These are phyloP conservation scores for Malaclemys terrapin DNA, from an alignment of 2,113 vertebrate genomes.

Conservation along the genomic window DNA sequence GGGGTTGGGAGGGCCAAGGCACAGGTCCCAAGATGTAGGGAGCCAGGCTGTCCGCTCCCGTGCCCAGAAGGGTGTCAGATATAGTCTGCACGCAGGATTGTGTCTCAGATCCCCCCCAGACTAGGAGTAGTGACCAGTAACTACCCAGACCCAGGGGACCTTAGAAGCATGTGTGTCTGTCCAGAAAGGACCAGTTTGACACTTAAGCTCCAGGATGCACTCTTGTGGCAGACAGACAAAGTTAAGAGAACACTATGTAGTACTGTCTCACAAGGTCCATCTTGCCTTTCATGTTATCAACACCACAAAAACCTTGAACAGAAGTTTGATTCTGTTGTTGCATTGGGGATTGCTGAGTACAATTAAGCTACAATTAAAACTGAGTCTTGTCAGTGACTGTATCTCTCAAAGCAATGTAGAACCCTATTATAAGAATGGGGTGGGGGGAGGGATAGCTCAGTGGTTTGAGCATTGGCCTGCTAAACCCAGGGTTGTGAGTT, in stretches of 20 bases:
- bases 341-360: no score
- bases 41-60: neutral
- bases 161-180: neutral
- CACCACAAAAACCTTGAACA: accelerated
- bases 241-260: neutral
- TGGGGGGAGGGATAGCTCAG: no score
- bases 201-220: neutral
- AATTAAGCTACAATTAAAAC: neutral
- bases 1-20: neutral
- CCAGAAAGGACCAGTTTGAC: constrained; percentile 7
- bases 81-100: constrained; percentile 8
- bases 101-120: neutral
- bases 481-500: no score
- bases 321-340: neutral
- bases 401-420: neutral
- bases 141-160: constrained; percentile 1
- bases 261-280: neutral
- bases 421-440: neutral
- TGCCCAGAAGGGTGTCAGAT: neutral
- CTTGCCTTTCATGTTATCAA: neutral
- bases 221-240: neutral
- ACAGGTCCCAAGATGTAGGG: neutral
- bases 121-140: constrained; percentile 15
- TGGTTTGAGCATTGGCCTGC: no score
- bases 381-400: accelerated